Conservation (phyloP, 2,888 invertebrate species). For the Anagyrus pseudococci region DNA sequence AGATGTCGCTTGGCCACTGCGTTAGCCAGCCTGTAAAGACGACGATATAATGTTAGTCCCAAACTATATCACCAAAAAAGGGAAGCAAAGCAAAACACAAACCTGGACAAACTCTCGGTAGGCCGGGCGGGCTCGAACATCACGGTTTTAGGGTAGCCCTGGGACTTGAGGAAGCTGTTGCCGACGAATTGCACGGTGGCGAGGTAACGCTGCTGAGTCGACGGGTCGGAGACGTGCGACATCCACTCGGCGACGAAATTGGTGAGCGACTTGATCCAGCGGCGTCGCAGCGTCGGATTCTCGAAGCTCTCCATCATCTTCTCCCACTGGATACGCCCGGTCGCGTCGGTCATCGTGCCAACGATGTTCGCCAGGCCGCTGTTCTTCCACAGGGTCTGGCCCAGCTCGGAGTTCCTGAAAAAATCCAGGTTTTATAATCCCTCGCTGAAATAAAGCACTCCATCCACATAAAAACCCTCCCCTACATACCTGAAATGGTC, state of each 20-base stretch:
- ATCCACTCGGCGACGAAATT: constrained; percentile 78
- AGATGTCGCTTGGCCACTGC: constrained; percentile 74
- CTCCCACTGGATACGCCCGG: constrained; percentile 76
- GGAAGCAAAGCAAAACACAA: too few species aligned
- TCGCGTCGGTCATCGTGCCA: constrained; percentile 72
- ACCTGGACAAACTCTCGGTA: constrained; percentile 72
- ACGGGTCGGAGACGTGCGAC: constrained; percentile 77
- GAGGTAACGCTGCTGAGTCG: constrained; percentile 77
- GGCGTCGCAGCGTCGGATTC: constrained; percentile 78
- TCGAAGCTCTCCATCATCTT: constrained; percentile 79
- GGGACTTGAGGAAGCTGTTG: constrained; percentile 77
- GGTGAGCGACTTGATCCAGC: constrained; percentile 81
- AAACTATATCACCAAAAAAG: too few species aligned
- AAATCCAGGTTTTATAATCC: not conserved
- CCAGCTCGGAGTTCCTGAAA: constrained; percentile 75
- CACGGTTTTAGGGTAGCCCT: constrained; percentile 76
- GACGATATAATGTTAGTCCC: too few species aligned
- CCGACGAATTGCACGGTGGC: constrained; percentile 73
- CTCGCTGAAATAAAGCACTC: not conserved
- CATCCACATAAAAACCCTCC: too few species aligned
- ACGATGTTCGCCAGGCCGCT: constrained; percentile 75
- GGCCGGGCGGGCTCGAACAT: constrained; percentile 74
- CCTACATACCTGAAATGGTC: constrained; percentile 69
- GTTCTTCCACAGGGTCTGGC: constrained; percentile 75
- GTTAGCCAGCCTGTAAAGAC: constrained; percentile 66